Conservation (phyloP, 2,797 vertebrate species). For the Rhadinocentrus ornatus region DNA sequence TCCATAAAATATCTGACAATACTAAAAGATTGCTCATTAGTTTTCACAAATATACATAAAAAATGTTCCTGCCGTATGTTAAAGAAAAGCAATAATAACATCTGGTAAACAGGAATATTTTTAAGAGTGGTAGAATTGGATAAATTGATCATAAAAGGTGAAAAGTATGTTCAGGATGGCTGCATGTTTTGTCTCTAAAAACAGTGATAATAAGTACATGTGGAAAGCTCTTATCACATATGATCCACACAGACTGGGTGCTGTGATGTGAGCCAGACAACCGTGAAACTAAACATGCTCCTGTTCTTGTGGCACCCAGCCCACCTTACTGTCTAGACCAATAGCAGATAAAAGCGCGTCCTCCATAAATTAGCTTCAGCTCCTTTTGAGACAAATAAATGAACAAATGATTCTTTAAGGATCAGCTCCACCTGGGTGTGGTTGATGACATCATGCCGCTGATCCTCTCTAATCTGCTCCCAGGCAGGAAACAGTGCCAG, state of each 20-base stretch:
- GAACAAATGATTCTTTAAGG: constrained; percentile 23
- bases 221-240: background rate
- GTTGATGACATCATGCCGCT: constrained; percentile 55
- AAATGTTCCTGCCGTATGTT: background rate
- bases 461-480: constrained; percentile 61
- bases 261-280: background rate
- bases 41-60: background rate
- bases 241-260: background rate
- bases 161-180: background rate
- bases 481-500: constrained; percentile 50
- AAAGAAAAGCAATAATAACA: background rate
- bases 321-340: constrained; percentile 32
- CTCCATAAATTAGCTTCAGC: constrained; percentile 7
- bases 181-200: background rate
- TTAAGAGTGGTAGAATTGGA: background rate
- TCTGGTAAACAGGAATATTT: background rate
- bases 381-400: constrained; percentile 14
- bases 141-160: background rate
- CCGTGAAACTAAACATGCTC: constrained; percentile 4
- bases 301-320: constrained; percentile 16
- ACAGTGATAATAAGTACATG: background rate
- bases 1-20: background rate
- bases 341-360: constrained; percentile 24
- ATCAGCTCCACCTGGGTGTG: constrained; percentile 23
- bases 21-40: background rate